A percentile compares a stretch with the other conserved stretches of the same genome.
Evolutionary conservation across 2,113 vertebrate genomes (phyloP).

Genomic region (Atrichornis clamosus): DNA sequence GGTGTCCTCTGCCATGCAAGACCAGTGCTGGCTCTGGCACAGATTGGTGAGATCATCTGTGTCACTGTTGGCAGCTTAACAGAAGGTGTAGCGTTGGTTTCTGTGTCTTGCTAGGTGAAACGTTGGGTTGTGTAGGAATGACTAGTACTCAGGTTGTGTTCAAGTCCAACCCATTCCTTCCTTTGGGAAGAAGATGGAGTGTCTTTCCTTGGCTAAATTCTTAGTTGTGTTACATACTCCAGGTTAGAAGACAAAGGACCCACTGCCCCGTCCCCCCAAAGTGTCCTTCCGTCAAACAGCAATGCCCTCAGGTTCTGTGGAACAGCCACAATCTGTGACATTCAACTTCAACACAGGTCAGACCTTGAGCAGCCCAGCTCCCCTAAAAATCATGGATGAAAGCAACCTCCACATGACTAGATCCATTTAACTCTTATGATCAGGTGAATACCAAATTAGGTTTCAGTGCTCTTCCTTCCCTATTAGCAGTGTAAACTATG

Average conservation of each 20-base stretch:
- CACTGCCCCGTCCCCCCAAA: not conserved
- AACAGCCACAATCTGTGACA: not conserved
- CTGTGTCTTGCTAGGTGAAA: not conserved
- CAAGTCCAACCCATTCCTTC: not conserved
- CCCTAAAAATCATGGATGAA: not conserved
- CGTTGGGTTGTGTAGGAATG: not conserved
- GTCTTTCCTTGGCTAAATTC: not conserved
- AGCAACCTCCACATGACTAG: not conserved
- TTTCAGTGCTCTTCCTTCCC: not conserved
- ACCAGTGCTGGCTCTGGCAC: not conserved
- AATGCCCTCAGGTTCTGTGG: not conserved
- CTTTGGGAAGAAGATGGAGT: not conserved
- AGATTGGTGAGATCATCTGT: not conserved
- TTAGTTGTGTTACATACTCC: not conserved
- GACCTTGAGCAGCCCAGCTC: not conserved
- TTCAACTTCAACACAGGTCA: not conserved
- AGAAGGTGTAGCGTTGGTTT: not conserved
- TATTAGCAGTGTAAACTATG: not conserved
- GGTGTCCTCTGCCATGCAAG: rapidly evolving
- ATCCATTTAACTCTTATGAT: not conserved
- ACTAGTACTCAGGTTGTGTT: not conserved
- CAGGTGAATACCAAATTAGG: not conserved
- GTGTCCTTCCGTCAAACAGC: not conserved
- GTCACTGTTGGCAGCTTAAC: not conserved
- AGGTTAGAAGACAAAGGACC: not conserved